Conservation (phyloP, 2,888 invertebrate genomes). For the Tachystola acroxantha region DNA sequence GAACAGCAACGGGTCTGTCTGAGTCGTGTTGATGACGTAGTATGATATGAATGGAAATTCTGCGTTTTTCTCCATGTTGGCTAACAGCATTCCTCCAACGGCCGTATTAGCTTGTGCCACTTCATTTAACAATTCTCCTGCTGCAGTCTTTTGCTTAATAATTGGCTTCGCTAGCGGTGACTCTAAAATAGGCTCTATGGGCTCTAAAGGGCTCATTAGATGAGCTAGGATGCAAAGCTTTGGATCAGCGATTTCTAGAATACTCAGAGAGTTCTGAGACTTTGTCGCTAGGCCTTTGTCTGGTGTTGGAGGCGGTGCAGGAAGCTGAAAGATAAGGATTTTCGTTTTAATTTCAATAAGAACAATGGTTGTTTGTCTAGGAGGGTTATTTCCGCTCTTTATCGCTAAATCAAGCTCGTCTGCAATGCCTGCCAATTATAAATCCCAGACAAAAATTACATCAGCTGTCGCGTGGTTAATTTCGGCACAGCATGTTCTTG, state of each 20-base stretch:
- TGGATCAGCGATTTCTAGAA: slow-evolving; percentile 92
- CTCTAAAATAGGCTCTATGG: slow-evolving; percentile 91
- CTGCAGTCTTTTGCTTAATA: slow-evolving; percentile 86
- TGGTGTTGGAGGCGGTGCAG: slow-evolving; percentile 81
- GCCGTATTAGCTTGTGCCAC: slow-evolving; percentile 86
- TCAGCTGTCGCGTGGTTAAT: too few species aligned
- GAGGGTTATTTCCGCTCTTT: too few species aligned
- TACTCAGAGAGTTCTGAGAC: slow-evolving; percentile 82
- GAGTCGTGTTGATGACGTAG: slow-evolving; percentile 92
- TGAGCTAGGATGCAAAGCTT: slow-evolving; percentile 93
- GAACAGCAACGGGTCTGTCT: slow-evolving; percentile 91
- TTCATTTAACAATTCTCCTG: slow-evolving; percentile 86
- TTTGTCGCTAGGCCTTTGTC: slow-evolving; percentile 80
- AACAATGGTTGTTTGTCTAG: too few species aligned
- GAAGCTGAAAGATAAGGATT: slow-evolving; percentile 56
- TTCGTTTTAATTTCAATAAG: too few species aligned
- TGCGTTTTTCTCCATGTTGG: slow-evolving; percentile 93
- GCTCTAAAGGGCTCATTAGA: slow-evolving; percentile 92
- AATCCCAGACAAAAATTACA: too few species aligned
- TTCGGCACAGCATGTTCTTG: too few species aligned
- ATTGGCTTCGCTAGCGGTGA: slow-evolving; percentile 90
- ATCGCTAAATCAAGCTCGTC: too few species aligned
- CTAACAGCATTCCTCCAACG: slow-evolving; percentile 89
- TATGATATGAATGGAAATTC: slow-evolving; percentile 95
- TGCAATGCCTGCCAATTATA: too few species aligned